Evolutionary conservation across 2,797 vertebrate species (phyloP).

Genomic region (Tamandua tetradactyla): DNA sequence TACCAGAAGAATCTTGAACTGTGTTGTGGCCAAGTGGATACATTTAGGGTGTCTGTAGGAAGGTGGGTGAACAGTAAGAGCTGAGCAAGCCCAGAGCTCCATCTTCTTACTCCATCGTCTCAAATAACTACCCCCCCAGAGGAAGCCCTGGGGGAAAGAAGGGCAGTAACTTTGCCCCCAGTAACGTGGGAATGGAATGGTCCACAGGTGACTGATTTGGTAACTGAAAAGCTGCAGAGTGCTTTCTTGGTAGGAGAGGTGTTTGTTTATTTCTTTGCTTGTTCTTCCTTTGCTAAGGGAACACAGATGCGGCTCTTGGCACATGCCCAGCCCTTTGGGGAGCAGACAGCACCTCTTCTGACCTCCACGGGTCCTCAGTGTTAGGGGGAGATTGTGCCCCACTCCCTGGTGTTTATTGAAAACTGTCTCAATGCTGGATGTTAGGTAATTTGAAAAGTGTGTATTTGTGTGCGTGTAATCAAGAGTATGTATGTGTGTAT

Average conservation of each 20-base stretch:
- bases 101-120: accelerated
- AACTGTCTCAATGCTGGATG: not conserved
- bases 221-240: not conserved
- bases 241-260: not conserved
- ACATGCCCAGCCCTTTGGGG: not conserved
- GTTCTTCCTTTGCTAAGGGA: not conserved
- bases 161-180: no score
- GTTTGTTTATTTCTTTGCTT: not conserved
- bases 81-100: not conserved
- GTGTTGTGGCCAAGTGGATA: not conserved
- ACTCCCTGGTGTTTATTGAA: no score
- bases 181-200: not conserved
- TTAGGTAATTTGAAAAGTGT: not conserved
- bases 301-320: not conserved
- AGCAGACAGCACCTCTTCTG: not conserved
- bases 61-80: not conserved
- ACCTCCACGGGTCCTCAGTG: no score
- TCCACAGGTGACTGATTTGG: not conserved
- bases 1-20: not conserved
- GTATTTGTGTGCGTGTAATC: not conserved
- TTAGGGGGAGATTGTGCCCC: not conserved
- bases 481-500: not conserved
- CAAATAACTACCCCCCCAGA: accelerated
- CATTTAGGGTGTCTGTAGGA: not conserved
- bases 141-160: no score